Conservation (phyloP, 2,113 vertebrate species). For the Nothoprocta pentlandii region DNA sequence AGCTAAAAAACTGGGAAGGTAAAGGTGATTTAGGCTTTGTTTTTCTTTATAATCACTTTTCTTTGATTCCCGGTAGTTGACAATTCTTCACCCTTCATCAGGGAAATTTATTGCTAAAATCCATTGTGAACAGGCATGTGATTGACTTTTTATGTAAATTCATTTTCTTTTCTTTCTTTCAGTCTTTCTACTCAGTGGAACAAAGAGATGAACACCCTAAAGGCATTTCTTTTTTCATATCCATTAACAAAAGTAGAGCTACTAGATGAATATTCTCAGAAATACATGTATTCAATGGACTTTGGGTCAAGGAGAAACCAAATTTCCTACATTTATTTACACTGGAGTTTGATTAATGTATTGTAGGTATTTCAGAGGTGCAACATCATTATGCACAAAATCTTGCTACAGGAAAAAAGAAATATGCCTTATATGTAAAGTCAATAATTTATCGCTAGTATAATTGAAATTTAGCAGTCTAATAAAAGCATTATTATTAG, state of each 20-base stretch:
- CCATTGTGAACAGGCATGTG: not conserved
- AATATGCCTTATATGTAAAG: not conserved
- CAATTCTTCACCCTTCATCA: not conserved
- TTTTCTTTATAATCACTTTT: not conserved
- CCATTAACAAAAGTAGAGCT: not conserved
- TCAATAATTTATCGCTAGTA: not conserved
- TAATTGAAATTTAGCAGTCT: not conserved
- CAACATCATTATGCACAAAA: not conserved
- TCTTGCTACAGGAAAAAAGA: not conserved
- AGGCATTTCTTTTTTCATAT: not conserved
- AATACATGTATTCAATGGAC: not conserved
- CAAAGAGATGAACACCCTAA: not conserved
- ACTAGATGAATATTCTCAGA: not conserved
- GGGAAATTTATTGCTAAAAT: not conserved
- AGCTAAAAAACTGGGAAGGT: not conserved
- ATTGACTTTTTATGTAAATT: not conserved
- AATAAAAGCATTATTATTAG: not conserved
- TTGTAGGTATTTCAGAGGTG: not conserved
- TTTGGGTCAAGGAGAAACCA: not conserved
- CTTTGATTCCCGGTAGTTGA: not conserved
- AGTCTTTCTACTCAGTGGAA: not conserved
- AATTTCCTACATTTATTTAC: not conserved
- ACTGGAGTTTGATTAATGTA: not conserved
- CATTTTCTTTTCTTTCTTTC: not conserved
- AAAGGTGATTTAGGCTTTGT: not conserved